Evolutionary conservation across 2,888 invertebrate genomes (phyloP).

Genomic region (Mesodorylaimus sp.): DNA sequence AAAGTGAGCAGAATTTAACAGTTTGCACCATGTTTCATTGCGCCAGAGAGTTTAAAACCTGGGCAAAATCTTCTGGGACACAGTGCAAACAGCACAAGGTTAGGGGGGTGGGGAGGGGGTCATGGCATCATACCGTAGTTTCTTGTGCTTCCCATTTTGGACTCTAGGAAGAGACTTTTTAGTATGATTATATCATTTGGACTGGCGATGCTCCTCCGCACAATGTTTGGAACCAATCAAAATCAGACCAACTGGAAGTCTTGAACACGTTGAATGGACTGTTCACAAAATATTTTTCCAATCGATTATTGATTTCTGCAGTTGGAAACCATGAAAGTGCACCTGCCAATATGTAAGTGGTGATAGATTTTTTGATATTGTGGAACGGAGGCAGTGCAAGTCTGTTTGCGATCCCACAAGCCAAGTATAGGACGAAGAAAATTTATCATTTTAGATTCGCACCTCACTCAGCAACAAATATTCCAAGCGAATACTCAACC

Average conservation of each 20-base stretch:
- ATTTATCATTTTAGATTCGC: not conserved
- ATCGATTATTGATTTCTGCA: slow-evolving; percentile 71
- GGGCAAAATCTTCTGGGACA: too few relatives aligned
- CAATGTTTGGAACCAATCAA: slow-evolving; percentile 66
- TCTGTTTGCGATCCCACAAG: not conserved
- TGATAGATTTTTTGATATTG: not conserved
- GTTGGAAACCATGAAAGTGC: slow-evolving; percentile 60
- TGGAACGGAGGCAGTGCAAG: not conserved
- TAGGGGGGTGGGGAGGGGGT: too few relatives aligned
- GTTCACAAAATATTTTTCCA: slow-evolving; percentile 45
- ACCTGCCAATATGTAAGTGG: not conserved
- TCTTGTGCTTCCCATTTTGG: too few relatives aligned
- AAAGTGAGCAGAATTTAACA: too few relatives aligned
- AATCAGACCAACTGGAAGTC: slow-evolving; percentile 18
- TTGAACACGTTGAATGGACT: slow-evolving; percentile 19
- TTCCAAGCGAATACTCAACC: not conserved
- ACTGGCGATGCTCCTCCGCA: slow-evolving; percentile 89
- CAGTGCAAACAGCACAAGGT: too few relatives aligned
- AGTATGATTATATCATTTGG: slow-evolving; percentile 54
- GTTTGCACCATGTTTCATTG: too few relatives aligned
- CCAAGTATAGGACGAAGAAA: not conserved
- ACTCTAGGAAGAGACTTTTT: slow-evolving; percentile 8
- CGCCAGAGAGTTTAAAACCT: too few relatives aligned
- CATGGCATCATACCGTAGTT: too few relatives aligned
- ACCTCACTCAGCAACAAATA: not conserved